Conservation (phyloP, 2,113 vertebrate genomes). For the Cyanoramphus novaezelandiae region DNA sequence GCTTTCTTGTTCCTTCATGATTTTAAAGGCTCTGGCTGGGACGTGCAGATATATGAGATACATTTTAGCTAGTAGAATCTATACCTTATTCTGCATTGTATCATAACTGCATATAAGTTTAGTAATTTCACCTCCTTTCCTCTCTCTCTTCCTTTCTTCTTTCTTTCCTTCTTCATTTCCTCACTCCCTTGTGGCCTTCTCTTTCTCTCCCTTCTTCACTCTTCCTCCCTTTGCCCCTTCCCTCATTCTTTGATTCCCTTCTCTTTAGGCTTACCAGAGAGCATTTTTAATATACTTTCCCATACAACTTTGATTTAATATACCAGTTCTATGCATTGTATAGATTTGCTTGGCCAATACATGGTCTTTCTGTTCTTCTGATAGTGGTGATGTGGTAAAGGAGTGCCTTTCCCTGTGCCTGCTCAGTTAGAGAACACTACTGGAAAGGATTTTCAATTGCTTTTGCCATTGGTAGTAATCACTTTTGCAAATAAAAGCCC, state of each 20-base stretch:
- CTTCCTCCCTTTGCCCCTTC: not conserved
- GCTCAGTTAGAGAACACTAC: not conserved
- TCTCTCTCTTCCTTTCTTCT: not conserved
- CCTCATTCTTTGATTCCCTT: not conserved
- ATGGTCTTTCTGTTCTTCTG: not conserved
- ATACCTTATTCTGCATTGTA: not conserved
- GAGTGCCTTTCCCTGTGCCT: not conserved
- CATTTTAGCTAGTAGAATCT: not conserved
- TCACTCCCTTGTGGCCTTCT: not conserved
- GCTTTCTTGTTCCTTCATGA: not conserved
- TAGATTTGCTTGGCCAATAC: not conserved
- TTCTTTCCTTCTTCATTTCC: not conserved
- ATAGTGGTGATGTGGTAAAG: not conserved
- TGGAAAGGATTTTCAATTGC: accelerated
- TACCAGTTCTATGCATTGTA: not conserved
- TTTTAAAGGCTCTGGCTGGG: not conserved
- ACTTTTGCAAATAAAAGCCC: not conserved
- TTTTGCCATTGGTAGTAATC: not conserved
- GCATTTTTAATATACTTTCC: not conserved
- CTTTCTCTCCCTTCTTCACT: not conserved
- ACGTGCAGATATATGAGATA: not conserved
- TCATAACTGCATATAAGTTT: not conserved
- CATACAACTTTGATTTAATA: not conserved
- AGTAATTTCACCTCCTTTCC: not conserved
- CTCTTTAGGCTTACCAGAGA: not conserved